Base-by-base conservation (phyloP, 2,888 invertebrate genomes). In the Rotaria magnacalcarata region DNA sequence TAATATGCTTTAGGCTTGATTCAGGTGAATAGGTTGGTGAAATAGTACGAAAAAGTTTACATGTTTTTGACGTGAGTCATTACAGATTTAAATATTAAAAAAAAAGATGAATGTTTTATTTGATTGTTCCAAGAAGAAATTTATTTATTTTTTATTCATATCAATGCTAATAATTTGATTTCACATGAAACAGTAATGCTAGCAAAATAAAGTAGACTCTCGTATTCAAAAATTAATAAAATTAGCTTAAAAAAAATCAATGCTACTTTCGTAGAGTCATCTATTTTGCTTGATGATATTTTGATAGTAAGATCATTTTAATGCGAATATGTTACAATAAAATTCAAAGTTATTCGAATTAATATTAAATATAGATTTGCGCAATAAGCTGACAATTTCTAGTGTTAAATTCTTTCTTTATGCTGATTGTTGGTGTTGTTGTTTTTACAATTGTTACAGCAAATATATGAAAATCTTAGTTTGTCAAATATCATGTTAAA, bases 251-350 rank as follows among this genome's bases (percentile, higher is more conserved):
- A 34, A 34, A 34, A 97, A 91, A 96, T 97, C 93, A 95, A 95
- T 90, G 95, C 89, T 87, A 89, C 89, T 85, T 87, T 90, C 74
- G 89, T 89, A 88, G 34, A 34, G 34, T 34, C 11, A 11, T 97
- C 98, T 93, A 96, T 97, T 93, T 97, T 98, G 96, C 92, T 96
- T 92, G 98, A 98, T 93, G 96, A 96, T 88, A 94, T 98, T 90
- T 98, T 97, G 93, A 96, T 98, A 90, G 94, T 98, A 91, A 96
- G 97, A 84, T 85, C 85, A 56, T 85, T 85, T 84, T 85, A 87
- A 75, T 87, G 85, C n/a, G 87, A 87, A 56, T 87, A 87, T 43
- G 85, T 85, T 21, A 58, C 85, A 14, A 67, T 52, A 21, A 43
- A 84, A 58, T 85, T 87, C 54, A 84, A 67, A 14, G 80, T 84